Percentiles rank a stretch among this genome's conserved stretches.
phyloP scores from a whole-genome alignment of 30 jellyfish, hydroid and myxozoan genomes.

The Haliclystus octoradiatus region DNA sequence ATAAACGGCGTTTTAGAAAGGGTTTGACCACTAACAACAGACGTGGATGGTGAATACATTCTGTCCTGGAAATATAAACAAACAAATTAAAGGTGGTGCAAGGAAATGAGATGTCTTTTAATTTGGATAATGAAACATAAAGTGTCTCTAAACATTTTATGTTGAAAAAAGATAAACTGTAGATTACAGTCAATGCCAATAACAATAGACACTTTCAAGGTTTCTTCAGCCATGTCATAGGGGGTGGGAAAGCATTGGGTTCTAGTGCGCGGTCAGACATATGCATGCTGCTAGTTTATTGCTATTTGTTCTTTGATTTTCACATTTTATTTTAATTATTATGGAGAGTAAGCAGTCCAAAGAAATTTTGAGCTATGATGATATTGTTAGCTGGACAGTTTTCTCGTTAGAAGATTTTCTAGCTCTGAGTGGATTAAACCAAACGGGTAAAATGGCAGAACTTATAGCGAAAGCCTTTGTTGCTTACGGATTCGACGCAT shows the following conservation, averaged over 20 bases:
- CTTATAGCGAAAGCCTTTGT: constrained; percentile 22
- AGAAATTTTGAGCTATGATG: not conserved
- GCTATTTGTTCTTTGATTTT: not conserved
- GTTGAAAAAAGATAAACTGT: too few species aligned
- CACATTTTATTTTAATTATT: not conserved
- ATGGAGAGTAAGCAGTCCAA: not conserved
- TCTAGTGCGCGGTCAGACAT: not conserved
- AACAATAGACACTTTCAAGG: constrained; percentile 8
- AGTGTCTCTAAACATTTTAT: too few species aligned
- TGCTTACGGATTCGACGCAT: constrained; percentile 5
- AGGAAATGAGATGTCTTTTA: too few species aligned
- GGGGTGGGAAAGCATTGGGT: constrained; percentile 6
- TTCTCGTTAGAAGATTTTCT: not conserved
- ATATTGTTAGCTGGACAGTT: not conserved
- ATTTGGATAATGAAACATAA: too few species aligned
- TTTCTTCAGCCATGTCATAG: constrained; percentile 9
- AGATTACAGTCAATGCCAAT: too few species aligned
- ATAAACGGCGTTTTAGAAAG: too few species aligned
- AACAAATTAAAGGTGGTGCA: too few species aligned
- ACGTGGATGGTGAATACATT: too few species aligned
- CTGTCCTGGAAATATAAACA: too few species aligned
- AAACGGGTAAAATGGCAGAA: constrained; percentile 8
- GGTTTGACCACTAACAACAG: too few species aligned
- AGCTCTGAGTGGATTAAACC: constrained; percentile 23
- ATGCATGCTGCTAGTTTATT: not conserved